Evolutionary conservation across 1,140 invertebrate genomes (phyloP).

Genomic region (Brachionus plicatilis): DNA sequence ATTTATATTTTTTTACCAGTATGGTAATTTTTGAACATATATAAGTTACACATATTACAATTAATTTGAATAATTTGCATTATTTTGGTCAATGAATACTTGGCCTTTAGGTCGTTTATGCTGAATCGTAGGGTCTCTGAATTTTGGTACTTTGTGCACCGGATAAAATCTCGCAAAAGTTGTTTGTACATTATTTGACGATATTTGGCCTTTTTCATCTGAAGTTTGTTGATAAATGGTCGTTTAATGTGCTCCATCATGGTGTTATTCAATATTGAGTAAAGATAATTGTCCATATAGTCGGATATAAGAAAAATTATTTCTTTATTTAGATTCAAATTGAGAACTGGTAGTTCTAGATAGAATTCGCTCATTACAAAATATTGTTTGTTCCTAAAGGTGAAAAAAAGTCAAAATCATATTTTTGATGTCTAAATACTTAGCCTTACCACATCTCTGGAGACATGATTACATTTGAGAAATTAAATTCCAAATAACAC

Average conservation of each 20-base stretch:
- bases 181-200: conserved; percentile 24
- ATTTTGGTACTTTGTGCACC: background rate
- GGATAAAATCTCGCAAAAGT: background rate
- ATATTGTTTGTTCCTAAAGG: conserved; percentile 36
- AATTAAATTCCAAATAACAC: conserved; percentile 24
- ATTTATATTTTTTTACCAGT: background rate
- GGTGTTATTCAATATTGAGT: background rate
- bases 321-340: conserved; percentile 24
- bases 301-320: conserved; percentile 2
- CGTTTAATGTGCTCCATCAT: background rate
- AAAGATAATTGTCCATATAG: background rate
- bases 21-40: conserved; percentile 1
- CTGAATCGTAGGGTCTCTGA: background rate
- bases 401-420: background rate
- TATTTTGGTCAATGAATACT: conserved; percentile 37
- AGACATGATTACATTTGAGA: conserved; percentile 13
- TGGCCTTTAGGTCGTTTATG: conserved; percentile 10
- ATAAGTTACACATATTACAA: conserved; percentile 21
- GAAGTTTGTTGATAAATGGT: conserved; percentile 23
- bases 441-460: background rate
- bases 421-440: too few species aligned
- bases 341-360: conserved; percentile 22
- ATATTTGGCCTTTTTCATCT: conserved; percentile 28
- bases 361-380: conserved; percentile 9
- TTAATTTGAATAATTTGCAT: conserved; percentile 35